Evolutionary conservation across 2,797 vertebrate genomes (phyloP), one percentile per base, ranked within the genome.

Genomic region (Scarus forsteni): DNA sequence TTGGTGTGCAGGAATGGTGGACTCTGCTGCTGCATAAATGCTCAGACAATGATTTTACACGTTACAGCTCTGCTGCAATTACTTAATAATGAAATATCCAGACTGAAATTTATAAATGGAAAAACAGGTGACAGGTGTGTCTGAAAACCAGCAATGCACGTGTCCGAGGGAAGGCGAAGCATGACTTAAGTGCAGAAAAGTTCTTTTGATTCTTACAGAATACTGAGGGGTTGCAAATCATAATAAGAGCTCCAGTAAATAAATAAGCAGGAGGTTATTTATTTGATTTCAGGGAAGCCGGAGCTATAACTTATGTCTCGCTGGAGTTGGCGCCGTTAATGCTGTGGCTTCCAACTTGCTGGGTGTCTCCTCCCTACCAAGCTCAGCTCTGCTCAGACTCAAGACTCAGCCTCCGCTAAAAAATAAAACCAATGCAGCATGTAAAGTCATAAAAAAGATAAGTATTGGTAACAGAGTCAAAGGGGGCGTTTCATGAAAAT

Each of bases 201-300:
- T 49, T 66, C 56, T 67, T 66, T 11, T 66, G 43, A 59, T 27
- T 56, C 44, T 35, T 35, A 56, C 60, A 63, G 71, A 81, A 76
- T 81, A 78, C 61, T 45, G 60, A 70, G 19, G 65, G 69, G 67
- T 76, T 81, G 68, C 77, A 84, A 85, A 90, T 92, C 79, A 80
- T 55, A 53, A 72, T 44, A 58, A 86, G 66, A 79, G 73, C 66
- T 66, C 57, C 27, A 79, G 78, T 81, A 85, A 87, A 89, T 90
- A 89, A 89, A 88, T 84, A 73, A 79, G 42, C 13, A 54, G 63
- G 57, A 64, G 73, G 73, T 85, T 74, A 87, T 88, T 92, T 84
- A 85, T 92, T 89, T 86, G 75, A 84, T 88, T 88, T 90, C 73
- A 52, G 87, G 81, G 86, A 88, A 90, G 77, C 58, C 48, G 50